Base-by-base conservation (phyloP, 1,140 invertebrate genomes). In the Cydia strobilella region DNA sequence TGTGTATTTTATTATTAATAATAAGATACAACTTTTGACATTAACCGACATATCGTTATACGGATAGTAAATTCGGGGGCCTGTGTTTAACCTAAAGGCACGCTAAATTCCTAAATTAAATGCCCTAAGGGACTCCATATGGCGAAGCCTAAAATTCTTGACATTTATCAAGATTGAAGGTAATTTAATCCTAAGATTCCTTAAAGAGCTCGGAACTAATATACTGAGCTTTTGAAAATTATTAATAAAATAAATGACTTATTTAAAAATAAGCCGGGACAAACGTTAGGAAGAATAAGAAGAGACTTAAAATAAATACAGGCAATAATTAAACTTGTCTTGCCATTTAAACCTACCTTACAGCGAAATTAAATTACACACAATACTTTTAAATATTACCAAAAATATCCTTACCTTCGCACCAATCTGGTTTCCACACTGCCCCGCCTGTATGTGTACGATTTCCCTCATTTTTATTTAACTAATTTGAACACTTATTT, bases 381-480 rank as follows among this genome's bases (percentile, higher is more conserved):
- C 7, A 23, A 51, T 51, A 7, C 48, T 18, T 51, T n/a, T 18
- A 51, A 51, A 51, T 18, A 18, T 15, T 15, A 45, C 42, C 10
- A 62, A 74, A 72, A 72, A 9, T 62, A 18, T 23, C 13, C 77
- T 92, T 94, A 97, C 96, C 95, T 97, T 97, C 48, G 96, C 95
- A 80, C 97, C 97, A 84, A 97, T 97, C 92, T 97, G 97, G 92
- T 98, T 98, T 78, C 97, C 97, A 91, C 97, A 98, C 89, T 97
- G 97, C 73, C 97, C 97, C 82, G 96, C 96, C 93, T 97, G 96
- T 81, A 96, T 94, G 89, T 96, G 96, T 78, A 96, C 95, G 80
- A 96, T 96, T 95, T 96, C 96, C 92, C 96, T 95, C 96, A 96
- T 96, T 83, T 82, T 77, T 77, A 73, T 72, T 83, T 85, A 79